These are phyloP conservation scores for Enteromius argenteus DNA, from an alignment of 2,797 vertebrate species.

Conservation along the genomic window DNA sequence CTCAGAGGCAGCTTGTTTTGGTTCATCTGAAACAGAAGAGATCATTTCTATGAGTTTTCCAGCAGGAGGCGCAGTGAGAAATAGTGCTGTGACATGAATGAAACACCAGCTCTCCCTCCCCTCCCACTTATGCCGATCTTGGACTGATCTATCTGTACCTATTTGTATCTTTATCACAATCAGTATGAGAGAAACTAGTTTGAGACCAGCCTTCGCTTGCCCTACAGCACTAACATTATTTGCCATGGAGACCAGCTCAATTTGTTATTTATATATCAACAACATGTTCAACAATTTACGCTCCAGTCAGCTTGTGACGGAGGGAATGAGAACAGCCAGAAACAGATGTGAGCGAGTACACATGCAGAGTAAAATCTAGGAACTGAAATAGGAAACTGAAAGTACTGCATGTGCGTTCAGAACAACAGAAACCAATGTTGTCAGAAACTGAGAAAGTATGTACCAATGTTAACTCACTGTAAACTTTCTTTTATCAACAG, in stretches of 20 bases:
- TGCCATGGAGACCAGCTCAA: constrained; percentile 28
- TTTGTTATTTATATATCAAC: constrained; percentile 54
- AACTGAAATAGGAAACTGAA: constrained; percentile 44
- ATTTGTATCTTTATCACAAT: constrained; percentile 12
- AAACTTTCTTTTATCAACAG: background rate
- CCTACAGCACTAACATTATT: background rate
- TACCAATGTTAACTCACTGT: background rate
- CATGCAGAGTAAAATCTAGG: constrained; percentile 32
- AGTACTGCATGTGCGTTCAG: background rate
- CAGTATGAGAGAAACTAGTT: background rate
- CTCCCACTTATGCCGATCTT: background rate
- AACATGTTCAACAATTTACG: constrained; percentile 48
- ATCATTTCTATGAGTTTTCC: constrained; percentile 55
- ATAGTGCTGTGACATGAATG: constrained; percentile 49
- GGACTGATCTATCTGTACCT: background rate
- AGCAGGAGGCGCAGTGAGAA: constrained; percentile 75
- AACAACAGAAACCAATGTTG: constrained; percentile 15
- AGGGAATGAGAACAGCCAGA: constrained; percentile 60
- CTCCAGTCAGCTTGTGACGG: constrained; percentile 39
- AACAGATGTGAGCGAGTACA: constrained; percentile 68
- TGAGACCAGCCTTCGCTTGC: constrained; percentile 3
- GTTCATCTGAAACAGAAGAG: constrained; percentile 84
- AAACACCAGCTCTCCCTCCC: constrained; percentile 17
- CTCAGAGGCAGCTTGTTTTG: constrained; percentile 90
- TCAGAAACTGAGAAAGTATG: constrained; percentile 1